These are phyloP conservation scores for Trachelus iudaicus DNA, from an alignment of 2,888 invertebrate genomes.

Conservation along the genomic window DNA sequence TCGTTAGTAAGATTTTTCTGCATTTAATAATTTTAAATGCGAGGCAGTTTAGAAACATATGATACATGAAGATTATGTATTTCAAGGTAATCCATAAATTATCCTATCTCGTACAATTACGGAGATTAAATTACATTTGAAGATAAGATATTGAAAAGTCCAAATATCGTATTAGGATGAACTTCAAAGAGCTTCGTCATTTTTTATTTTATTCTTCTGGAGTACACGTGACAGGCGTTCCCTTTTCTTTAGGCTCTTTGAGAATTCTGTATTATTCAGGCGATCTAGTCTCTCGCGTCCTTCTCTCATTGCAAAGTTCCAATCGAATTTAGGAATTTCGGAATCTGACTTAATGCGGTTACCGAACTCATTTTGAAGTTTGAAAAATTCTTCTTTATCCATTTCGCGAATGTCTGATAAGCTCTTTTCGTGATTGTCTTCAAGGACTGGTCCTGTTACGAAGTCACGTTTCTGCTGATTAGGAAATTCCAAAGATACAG, in stretches of 20 bases:
- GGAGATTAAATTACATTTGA: background rate
- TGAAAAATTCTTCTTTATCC: slow-evolving; percentile 26
- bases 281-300: slow-evolving; percentile 23
- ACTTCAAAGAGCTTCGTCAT: background rate
- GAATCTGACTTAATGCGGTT: slow-evolving; percentile 66
- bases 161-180: background rate
- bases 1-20: background rate
- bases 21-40: background rate
- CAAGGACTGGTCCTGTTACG: background rate
- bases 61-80: background rate
- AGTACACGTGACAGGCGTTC: slow-evolving; percentile 18
- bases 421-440: background rate
- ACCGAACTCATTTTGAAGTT: slow-evolving; percentile 46
- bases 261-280: background rate
- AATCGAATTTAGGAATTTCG: slow-evolving; percentile 67
- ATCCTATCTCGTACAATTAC: background rate
- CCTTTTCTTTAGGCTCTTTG: background rate
- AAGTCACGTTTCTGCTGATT: background rate
- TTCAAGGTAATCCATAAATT: background rate
- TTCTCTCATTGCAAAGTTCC: slow-evolving; percentile 60
- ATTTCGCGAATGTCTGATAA: slow-evolving; percentile 12
- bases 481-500: slow-evolving; percentile 37
- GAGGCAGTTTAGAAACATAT: background rate
- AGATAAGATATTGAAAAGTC: background rate
- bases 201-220: background rate